Evolutionary conservation across 2,888 invertebrate species (phyloP), one percentile per base, ranked within the genome.

Genomic region (Neoaliturus tenellus): DNA sequence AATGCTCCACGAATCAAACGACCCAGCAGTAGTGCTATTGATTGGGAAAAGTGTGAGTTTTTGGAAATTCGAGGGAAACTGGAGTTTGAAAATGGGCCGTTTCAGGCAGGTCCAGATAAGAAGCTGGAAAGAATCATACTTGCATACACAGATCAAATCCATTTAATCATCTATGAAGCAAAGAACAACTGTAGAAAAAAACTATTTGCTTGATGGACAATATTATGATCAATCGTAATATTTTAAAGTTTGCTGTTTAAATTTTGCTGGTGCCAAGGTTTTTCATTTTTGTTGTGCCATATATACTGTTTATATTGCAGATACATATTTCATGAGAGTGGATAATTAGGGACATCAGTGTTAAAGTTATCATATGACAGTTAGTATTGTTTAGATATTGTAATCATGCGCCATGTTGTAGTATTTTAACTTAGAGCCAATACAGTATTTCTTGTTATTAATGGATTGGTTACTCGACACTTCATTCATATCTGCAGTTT

Each of bases 31-130:
- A 14, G 17, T 17, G 23, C 8, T 14, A 5, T 10, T 51, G 62
- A 62, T 17, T 62, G 62, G 25, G 62, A 25, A n/a, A 3, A 28
- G 14, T 62, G 62, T 62, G 62, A 62, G 14, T 62, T 62, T 28
- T 28, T 62, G 62, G 62, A 62, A 62, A 62, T 62, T 28, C 62
- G 62, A 31, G 62, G 62, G 31, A 62, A 62, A n/a, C 20, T 62
- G 8, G 31, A 62, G 14, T 62, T 25, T 62, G 62, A 62, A 14
- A 62, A 31, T 14, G 62, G 14, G 20, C n/a, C n/a, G n/a, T n/a
- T n/a, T n/a, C 28, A 62, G 14, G 17, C 62, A 20, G 51, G n/a
- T 2, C 20, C 20, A 20, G 51, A 51, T 6, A 51, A 62, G 31
- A 62, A 62, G 31, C 62, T 62, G 0, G 62, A 62, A 31, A 62